These are phyloP conservation scores for Coptodon rendalli DNA, from an alignment of 2,113 vertebrate species.

Conservation along the genomic window DNA sequence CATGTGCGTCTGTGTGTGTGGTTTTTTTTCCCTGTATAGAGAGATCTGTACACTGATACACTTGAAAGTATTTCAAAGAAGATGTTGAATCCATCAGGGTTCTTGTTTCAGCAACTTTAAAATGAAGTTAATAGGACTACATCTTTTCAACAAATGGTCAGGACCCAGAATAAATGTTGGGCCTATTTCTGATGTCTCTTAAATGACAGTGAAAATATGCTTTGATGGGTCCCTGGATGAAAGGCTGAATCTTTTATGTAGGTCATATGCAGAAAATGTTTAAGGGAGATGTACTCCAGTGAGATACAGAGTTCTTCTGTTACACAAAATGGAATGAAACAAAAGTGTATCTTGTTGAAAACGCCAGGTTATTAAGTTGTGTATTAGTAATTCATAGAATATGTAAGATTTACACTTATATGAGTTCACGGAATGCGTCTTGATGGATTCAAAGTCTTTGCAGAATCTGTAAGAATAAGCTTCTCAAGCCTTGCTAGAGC, in stretches of 20 bases:
- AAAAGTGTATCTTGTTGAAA: neutral
- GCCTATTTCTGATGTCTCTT: neutral
- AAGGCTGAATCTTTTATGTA: constrained; percentile 2
- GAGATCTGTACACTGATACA: neutral
- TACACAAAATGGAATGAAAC: neutral
- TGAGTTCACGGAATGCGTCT: neutral
- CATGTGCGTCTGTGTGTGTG: neutral
- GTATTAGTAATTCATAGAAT: neutral
- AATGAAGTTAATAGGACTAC: neutral
- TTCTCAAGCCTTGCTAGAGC: neutral
- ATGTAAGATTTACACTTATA: neutral
- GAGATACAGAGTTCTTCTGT: neutral
- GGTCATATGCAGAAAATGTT: constrained; percentile 10
- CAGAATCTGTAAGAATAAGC: neutral
- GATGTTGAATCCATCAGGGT: constrained; percentile 39
- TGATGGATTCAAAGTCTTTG: constrained; percentile 48
- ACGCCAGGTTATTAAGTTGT: neutral
- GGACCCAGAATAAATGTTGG: neutral
- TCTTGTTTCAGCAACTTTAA: neutral
- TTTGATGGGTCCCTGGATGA: neutral
- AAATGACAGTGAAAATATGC: neutral
- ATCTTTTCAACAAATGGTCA: neutral
- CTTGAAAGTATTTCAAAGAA: neutral
- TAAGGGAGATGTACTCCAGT: neutral
- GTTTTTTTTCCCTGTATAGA: neutral